phyloP scores from a whole-genome alignment of 2,888 invertebrate species.

The Diaperis boleti region DNA sequence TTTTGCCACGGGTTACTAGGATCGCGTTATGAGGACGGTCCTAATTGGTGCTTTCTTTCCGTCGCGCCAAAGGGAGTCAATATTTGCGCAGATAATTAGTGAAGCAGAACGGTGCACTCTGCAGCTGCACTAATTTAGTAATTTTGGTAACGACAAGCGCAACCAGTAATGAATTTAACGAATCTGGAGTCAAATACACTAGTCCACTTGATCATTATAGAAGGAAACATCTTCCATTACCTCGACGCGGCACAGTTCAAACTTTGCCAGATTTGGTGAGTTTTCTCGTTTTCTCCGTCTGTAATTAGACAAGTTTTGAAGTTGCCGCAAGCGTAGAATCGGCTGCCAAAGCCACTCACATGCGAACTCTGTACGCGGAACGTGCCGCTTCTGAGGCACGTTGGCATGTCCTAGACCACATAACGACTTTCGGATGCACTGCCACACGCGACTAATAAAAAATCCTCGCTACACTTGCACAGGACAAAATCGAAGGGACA shows the following conservation, averaged over 20 bases:
- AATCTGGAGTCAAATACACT: conserved; percentile 31
- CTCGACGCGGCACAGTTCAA: conserved; percentile 52
- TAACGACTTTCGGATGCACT: conserved; percentile 40
- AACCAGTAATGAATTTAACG: conserved; percentile 31
- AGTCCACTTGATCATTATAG: conserved; percentile 47
- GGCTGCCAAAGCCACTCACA: conserved; percentile 52
- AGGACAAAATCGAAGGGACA: not conserved
- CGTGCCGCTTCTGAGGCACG: conserved; percentile 33
- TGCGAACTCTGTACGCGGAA: conserved; percentile 36
- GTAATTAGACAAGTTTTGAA: conserved; percentile 61
- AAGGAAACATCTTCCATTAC: conserved; percentile 51
- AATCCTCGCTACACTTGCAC: conserved; percentile 17
- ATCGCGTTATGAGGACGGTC: not conserved
- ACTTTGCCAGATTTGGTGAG: conserved; percentile 59
- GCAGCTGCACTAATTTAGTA: conserved; percentile 23
- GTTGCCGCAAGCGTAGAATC: conserved; percentile 55
- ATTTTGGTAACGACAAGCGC: conserved; percentile 24
- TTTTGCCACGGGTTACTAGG: not conserved
- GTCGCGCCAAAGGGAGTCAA: conserved; percentile 24
- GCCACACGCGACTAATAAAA: conserved; percentile 30
- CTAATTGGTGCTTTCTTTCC: conserved; percentile 15
- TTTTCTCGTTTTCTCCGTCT: conserved; percentile 58
- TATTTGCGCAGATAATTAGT: conserved; percentile 40
- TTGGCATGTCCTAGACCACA: conserved; percentile 37
- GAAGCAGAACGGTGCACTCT: conserved; percentile 19